phyloP scores from a whole-genome alignment of 2,113 vertebrate species.

The Podarcis cretensis region DNA sequence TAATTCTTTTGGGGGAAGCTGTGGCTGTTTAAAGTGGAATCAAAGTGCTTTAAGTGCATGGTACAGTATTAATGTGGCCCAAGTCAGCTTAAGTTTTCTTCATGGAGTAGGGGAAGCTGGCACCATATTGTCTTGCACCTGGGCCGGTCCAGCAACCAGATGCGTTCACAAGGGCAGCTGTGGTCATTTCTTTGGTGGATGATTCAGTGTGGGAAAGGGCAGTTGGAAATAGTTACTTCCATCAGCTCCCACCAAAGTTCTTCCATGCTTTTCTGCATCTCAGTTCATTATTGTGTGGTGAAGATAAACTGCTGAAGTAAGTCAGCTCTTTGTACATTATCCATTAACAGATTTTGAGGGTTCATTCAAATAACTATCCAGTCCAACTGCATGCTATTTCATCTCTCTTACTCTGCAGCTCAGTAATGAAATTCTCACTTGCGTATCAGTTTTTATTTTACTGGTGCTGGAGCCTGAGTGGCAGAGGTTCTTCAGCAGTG shows the following conservation, averaged over 20 bases:
- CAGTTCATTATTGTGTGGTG: not conserved
- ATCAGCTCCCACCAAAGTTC: not conserved
- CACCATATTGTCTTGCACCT: too few species aligned
- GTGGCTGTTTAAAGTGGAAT: too few species aligned
- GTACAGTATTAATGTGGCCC: too few species aligned
- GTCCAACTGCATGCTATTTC: not conserved
- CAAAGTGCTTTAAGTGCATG: too few species aligned
- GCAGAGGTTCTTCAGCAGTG: not conserved
- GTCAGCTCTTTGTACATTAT: not conserved
- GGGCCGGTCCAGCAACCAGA: too few species aligned
- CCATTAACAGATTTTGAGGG: not conserved
- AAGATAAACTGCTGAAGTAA: not conserved
- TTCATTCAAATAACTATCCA: not conserved
- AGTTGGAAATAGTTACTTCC: not conserved
- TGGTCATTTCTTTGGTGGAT: not conserved
- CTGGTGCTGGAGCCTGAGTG: not conserved
- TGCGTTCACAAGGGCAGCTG: not conserved
- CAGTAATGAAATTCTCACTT: not conserved
- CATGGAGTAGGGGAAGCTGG: too few species aligned
- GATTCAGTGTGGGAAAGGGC: not conserved
- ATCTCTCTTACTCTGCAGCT: not conserved
- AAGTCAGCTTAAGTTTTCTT: too few species aligned
- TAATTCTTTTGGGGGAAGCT: too few species aligned
- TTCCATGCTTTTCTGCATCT: not conserved
- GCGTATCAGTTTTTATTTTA: too few species aligned